Conservation (phyloP, 2,888 invertebrate genomes). For the Drosophila neonasuta region DNA sequence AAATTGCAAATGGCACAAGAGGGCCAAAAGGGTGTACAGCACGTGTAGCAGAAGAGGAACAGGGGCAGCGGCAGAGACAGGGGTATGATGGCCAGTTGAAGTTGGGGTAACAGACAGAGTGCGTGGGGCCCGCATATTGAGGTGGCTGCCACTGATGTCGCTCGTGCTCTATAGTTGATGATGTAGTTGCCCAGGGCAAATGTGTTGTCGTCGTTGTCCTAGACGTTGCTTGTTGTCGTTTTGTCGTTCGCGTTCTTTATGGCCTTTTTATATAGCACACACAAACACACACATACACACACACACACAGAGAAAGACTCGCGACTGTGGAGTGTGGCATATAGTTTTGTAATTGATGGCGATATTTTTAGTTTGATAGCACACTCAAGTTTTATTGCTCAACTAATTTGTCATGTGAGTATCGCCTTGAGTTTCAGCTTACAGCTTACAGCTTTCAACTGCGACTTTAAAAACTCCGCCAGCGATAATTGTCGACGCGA, state of each 20-base stretch:
- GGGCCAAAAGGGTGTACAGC: constrained; percentile 22
- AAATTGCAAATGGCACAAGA: constrained; percentile 68
- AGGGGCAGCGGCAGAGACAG: not conserved
- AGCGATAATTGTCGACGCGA: constrained; percentile 41
- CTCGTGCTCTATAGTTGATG: constrained; percentile 34
- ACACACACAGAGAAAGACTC: constrained; percentile 15
- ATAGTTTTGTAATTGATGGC: constrained; percentile 57
- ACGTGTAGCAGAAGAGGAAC: not conserved
- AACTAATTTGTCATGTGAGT: constrained; percentile 78
- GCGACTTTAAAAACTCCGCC: constrained; percentile 2
- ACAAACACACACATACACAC: no score
- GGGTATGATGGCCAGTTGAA: not conserved
- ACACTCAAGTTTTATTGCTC: constrained; percentile 77
- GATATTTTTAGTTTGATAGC: constrained; percentile 62
- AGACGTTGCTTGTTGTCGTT: constrained; percentile 54
- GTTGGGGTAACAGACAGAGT: constrained; percentile 45
- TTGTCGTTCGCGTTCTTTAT: constrained; percentile 66
- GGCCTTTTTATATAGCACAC: constrained; percentile 67
- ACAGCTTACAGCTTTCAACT: not conserved
- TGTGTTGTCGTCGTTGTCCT: constrained; percentile 50
- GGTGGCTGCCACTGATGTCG: constrained; percentile 27
- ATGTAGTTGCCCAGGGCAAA: constrained; percentile 51
- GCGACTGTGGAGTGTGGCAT: constrained; percentile 27
- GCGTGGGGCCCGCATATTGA: constrained; percentile 57
- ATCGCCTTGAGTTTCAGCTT: constrained; percentile 26